These are phyloP conservation scores for Harlomillsia oculata DNA, from an alignment of 1,140 invertebrate genomes.

Conservation along the genomic window DNA sequence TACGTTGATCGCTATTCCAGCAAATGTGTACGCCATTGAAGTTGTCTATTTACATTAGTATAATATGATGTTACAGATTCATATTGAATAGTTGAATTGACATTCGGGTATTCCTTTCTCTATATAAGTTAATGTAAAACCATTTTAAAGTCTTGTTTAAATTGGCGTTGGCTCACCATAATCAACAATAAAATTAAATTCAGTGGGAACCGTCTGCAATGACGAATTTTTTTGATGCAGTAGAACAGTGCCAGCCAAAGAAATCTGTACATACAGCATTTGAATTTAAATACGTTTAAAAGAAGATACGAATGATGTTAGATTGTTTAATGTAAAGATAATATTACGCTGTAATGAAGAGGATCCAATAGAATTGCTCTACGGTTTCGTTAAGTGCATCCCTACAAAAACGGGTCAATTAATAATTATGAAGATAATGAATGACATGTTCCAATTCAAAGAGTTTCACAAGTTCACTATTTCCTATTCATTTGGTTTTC, in stretches of 20 bases:
- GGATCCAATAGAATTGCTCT: not conserved
- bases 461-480: not conserved
- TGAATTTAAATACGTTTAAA: no score
- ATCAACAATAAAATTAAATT: conserved; percentile 12
- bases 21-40: conserved; percentile 7
- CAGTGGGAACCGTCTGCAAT: conserved; percentile 9
- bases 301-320: no score
- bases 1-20: conserved; percentile 1
- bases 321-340: no score
- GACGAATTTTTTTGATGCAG: conserved; percentile 12
- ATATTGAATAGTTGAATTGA: not conserved
- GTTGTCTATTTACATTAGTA: no score
- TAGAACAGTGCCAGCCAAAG: no score
- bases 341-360: conserved; percentile 4
- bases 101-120: not conserved
- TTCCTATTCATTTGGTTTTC: not conserved
- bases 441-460: no score
- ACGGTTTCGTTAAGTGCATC: conserved; percentile 6
- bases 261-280: no score
- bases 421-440: not conserved
- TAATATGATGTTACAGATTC: no score
- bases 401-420: not conserved
- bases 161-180: conserved; percentile 1
- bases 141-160: not conserved
- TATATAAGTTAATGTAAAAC: not conserved